phyloP scores from a whole-genome alignment of 92 coral and sea anemone species.

The Umimayanthus chanpuru region DNA sequence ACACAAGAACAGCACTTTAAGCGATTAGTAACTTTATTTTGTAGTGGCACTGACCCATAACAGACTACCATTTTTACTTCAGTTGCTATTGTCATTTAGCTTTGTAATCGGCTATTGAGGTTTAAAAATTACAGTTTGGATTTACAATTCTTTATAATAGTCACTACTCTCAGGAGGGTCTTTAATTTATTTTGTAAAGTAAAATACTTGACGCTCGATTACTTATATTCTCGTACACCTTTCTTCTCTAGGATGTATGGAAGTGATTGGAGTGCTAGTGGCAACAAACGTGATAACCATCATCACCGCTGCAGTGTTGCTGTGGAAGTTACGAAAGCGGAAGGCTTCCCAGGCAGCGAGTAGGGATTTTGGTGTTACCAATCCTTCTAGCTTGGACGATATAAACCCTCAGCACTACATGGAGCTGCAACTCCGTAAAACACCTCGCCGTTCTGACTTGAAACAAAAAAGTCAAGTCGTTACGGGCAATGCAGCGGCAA shows the following conservation, averaged over 20 bases:
- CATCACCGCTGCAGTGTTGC: background rate
- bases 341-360: background rate
- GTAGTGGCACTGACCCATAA: too few relatives aligned
- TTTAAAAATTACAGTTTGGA: too few relatives aligned
- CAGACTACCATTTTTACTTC: too few relatives aligned
- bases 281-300: background rate
- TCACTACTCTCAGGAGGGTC: background rate
- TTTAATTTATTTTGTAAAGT: too few relatives aligned
- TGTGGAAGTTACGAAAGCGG: background rate
- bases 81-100: too few relatives aligned
- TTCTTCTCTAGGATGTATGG: background rate
- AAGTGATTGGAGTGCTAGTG: background rate
- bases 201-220: too few relatives aligned
- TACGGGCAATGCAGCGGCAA: background rate
- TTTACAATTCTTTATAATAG: too few relatives aligned
- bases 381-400: background rate
- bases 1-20: too few relatives aligned
- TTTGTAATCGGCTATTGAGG: too few relatives aligned
- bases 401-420: background rate
- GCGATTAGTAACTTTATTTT: too few relatives aligned
- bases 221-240: background rate
- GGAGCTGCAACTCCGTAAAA: background rate
- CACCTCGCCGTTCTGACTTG: background rate
- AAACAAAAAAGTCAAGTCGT: background rate
- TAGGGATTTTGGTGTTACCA: background rate